phyloP scores from a whole-genome alignment of 2,888 invertebrate genomes.

The Drosophila monieri region DNA sequence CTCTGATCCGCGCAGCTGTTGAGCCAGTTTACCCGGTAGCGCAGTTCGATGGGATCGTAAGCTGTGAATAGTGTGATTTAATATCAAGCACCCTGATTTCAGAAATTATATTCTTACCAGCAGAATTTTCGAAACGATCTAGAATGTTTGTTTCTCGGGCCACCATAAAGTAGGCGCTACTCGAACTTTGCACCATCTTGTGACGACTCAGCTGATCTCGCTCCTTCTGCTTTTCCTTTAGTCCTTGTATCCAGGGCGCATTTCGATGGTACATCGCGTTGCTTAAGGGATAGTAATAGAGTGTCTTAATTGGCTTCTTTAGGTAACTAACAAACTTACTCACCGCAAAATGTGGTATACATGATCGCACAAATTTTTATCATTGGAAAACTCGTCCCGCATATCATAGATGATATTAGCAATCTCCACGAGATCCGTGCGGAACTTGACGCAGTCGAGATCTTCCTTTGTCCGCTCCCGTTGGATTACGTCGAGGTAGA shows the following conservation, averaged over 20 bases:
- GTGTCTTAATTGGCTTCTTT: background rate
- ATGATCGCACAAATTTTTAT: slow-evolving; percentile 36
- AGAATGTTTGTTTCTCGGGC: background rate
- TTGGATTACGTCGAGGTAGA: slow-evolving; percentile 53
- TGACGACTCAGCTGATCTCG: background rate
- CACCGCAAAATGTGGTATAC: slow-evolving; percentile 31
- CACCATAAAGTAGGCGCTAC: background rate
- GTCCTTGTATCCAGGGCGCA: background rate
- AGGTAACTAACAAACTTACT: background rate
- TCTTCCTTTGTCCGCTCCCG: slow-evolving; percentile 31
- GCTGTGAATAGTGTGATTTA: slow-evolving; percentile 17
- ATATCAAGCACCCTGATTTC: too few species aligned
- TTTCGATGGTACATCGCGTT: background rate
- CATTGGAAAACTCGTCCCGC: slow-evolving; percentile 13
- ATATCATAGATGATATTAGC: slow-evolving; percentile 25
- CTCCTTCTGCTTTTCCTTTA: background rate
- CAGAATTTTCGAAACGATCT: background rate
- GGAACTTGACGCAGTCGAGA: slow-evolving; percentile 56
- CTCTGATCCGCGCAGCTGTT: slow-evolving; percentile 47
- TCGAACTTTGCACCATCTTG: background rate
- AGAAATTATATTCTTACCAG: background rate
- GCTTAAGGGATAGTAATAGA: background rate
- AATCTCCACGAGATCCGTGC: slow-evolving; percentile 52
- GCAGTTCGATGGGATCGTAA: slow-evolving; percentile 40
- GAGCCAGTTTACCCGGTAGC: slow-evolving; percentile 58